A percentile compares a stretch with the other conserved stretches of the same genome.
phyloP scores from a whole-genome alignment of 2,797 vertebrate genomes.

The Periophthalmus magnuspinnatus region DNA sequence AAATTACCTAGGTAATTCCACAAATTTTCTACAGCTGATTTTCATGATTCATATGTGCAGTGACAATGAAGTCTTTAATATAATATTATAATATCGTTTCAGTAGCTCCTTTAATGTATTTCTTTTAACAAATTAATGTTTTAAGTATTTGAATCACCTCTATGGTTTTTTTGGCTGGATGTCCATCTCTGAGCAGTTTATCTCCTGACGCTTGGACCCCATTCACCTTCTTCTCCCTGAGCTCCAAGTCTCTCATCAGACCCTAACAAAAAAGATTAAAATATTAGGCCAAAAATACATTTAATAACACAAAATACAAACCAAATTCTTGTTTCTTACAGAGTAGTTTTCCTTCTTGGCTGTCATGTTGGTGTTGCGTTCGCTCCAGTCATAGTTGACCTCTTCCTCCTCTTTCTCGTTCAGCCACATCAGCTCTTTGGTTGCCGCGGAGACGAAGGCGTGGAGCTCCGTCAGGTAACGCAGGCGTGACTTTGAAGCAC shows the following conservation, averaged over 20 bases:
- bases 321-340: constrained; percentile 59
- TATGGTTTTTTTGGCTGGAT: constrained; percentile 82
- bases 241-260: constrained; percentile 91
- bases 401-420: constrained; percentile 94
- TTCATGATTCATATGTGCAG: too few species aligned
- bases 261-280: constrained; percentile 68
- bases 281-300: background rate
- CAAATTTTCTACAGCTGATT: too few species aligned
- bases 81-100: too few species aligned
- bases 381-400: constrained; percentile 92
- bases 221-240: constrained; percentile 86
- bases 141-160: constrained; percentile 73
- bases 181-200: constrained; percentile 85
- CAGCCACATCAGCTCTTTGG: constrained; percentile 94
- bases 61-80: too few species aligned
- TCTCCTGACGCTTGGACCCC: constrained; percentile 83
- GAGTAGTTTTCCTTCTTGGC: constrained; percentile 94
- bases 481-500: constrained; percentile 83
- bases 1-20: too few species aligned
- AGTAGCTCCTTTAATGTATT: too few species aligned
- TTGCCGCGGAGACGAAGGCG: constrained; percentile 84
- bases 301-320: background rate
- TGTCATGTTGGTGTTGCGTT: constrained; percentile 86
- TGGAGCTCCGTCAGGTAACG: constrained; percentile 85
- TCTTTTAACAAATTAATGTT: background rate